These are phyloP conservation scores for Adineta ricciae DNA, from an alignment of 2,888 invertebrate species.

Conservation along the genomic window DNA sequence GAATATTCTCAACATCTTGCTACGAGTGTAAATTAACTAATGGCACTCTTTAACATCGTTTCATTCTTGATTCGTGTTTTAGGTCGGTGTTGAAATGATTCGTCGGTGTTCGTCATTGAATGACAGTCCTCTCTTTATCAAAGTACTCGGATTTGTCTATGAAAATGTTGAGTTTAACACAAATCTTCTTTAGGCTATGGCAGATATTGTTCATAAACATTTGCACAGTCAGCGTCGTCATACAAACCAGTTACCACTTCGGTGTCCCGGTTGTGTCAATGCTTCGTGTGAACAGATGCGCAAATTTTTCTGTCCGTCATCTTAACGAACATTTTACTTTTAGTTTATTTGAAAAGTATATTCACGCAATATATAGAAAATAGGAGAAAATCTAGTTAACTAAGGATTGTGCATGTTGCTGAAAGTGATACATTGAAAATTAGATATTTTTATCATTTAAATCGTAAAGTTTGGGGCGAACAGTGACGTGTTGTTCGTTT, in stretches of 20 bases:
- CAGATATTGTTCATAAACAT: conserved; percentile 68
- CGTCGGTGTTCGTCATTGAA: conserved; percentile 77
- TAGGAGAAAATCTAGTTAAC: too few species aligned
- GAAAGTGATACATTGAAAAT: too few species aligned
- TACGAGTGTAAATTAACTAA: conserved; percentile 13
- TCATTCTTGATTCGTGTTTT: conserved; percentile 29
- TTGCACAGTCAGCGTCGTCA: conserved; percentile 54
- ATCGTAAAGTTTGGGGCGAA: neutral
- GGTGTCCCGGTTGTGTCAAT: conserved; percentile 75
- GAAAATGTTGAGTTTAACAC: neutral
- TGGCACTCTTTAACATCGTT: conserved; percentile 37
- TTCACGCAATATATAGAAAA: too few species aligned
- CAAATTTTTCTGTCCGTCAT: conserved; percentile 41
- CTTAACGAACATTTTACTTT: too few species aligned
- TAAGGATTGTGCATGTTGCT: too few species aligned
- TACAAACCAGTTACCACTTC: conserved; percentile 65
- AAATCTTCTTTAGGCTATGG: conserved; percentile 56
- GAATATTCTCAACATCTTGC: conserved; percentile 58
- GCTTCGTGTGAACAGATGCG: conserved; percentile 61
- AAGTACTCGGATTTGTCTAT: conserved; percentile 47
- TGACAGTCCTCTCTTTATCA: conserved; percentile 79
- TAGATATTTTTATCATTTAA: neutral
- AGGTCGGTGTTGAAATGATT: conserved; percentile 71
- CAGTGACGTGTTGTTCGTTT: neutral
- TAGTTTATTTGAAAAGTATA: too few species aligned